These are phyloP conservation scores for Alligator sinensis DNA, from an alignment of 2,113 vertebrate genomes.

Conservation along the genomic window DNA sequence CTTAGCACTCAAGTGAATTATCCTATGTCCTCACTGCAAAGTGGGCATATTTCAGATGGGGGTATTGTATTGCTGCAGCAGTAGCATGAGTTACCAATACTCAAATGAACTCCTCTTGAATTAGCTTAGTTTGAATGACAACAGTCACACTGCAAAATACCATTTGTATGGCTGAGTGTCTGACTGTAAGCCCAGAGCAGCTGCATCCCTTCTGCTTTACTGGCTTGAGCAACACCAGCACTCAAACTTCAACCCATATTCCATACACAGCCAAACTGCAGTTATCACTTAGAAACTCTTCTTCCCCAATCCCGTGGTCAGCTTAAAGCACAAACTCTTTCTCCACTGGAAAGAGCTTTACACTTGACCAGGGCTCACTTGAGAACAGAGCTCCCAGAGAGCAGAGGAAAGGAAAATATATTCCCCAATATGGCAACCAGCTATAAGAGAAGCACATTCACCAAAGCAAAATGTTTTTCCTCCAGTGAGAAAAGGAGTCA, in stretches of 20 bases:
- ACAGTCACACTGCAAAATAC: neutral
- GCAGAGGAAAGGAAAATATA: neutral
- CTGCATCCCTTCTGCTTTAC: neutral
- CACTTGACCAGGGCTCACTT: neutral
- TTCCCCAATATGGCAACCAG: conserved; percentile 70
- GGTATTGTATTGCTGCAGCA: neutral
- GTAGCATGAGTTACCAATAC: neutral
- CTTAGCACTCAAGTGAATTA: neutral
- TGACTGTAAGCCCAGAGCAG: neutral
- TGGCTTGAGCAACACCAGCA: neutral
- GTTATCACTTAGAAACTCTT: neutral
- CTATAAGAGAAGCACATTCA: conserved; percentile 32
- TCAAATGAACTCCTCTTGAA: neutral
- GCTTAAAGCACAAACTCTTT: neutral
- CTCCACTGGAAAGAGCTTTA: neutral
- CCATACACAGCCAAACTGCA: neutral
- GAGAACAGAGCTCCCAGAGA: conserved; percentile 19
- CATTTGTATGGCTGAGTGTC: neutral
- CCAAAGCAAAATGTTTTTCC: neutral
- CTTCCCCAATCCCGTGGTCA: neutral
- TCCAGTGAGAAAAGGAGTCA: neutral
- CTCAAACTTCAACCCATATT: neutral
- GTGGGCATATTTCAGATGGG: neutral
- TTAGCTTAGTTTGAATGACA: neutral
- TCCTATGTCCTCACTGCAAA: neutral